Conservation (phyloP, 1,140 invertebrate species). For the Papilio polytes region DNA sequence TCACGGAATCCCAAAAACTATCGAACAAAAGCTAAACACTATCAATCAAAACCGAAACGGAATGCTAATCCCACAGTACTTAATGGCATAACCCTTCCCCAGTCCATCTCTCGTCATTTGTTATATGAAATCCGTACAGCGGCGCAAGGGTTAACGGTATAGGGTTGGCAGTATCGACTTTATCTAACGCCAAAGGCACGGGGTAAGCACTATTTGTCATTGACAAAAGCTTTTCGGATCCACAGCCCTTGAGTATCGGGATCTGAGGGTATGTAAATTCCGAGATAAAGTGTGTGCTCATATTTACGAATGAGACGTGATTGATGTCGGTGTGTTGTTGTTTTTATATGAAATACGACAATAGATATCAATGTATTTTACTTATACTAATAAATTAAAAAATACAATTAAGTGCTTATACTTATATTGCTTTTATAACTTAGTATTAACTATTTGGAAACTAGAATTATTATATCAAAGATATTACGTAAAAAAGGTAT, state of each 20-base stretch:
- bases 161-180: constrained; percentile 37
- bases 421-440: neutral
- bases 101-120: constrained; percentile 37
- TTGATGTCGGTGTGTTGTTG: constrained; percentile 29
- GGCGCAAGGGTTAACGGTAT: neutral
- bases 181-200: constrained; percentile 28
- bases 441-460: neutral
- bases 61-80: constrained; percentile 37
- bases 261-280: constrained; percentile 33
- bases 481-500: too few species aligned
- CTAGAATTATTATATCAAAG: too few species aligned
- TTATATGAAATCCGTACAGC: constrained; percentile 27
- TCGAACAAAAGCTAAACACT: constrained; percentile 9
- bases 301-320: constrained; percentile 23
- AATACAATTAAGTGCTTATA: too few species aligned
- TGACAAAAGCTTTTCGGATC: constrained; percentile 36
- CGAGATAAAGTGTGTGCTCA: constrained; percentile 25
- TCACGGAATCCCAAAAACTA: constrained; percentile 26
- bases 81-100: constrained; percentile 37
- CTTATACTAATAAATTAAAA: neutral
- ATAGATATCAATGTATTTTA: neutral
- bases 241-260: constrained; percentile 30
- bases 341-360: neutral
- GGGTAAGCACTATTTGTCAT: constrained; percentile 36
- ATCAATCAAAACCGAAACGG: constrained; percentile 38